phyloP scores from a whole-genome alignment of 2,888 invertebrate species.

The Monoplex corrugatus region DNA sequence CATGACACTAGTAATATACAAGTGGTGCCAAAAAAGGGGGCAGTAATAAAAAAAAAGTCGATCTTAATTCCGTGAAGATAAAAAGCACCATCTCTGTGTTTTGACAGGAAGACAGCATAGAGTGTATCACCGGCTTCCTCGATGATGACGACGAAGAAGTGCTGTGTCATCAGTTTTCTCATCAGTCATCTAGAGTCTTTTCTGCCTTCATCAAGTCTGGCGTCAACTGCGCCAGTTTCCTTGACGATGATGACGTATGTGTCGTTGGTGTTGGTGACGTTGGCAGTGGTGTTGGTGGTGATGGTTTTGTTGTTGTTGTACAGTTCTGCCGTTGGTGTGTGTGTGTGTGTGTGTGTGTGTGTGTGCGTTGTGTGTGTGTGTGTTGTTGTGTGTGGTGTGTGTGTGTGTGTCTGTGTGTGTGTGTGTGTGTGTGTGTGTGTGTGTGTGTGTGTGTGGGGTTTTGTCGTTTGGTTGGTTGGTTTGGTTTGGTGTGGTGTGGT shows the following conservation, averaged over 20 bases:
- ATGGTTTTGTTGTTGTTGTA: too few relatives aligned
- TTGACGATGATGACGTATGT: conserved; percentile 35
- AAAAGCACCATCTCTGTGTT: neutral
- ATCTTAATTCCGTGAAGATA: too few relatives aligned
- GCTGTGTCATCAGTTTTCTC: conserved; percentile 53
- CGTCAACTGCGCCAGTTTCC: conserved; percentile 42
- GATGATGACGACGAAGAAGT: conserved; percentile 47
- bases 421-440: neutral
- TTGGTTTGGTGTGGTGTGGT: too few relatives aligned
- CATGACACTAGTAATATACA: too few relatives aligned
- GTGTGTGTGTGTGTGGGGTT: too few relatives aligned
- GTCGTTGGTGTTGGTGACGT: neutral
- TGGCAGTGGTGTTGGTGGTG: neutral
- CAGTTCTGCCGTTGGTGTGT: neutral
- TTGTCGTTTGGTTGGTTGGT: too few relatives aligned
- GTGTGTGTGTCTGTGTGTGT: neutral
- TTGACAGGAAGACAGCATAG: conserved; percentile 50
- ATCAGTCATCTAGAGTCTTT: conserved; percentile 50
- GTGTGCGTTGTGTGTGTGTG: conserved; percentile 15
- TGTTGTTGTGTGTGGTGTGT: neutral
- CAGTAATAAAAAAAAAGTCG: too few relatives aligned
- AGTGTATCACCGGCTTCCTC: conserved; percentile 53
- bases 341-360: conserved; percentile 19
- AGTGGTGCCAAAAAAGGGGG: too few relatives aligned
- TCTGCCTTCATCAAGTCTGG: conserved; percentile 46